Percentiles rank a stretch among this genome's conserved stretches.
Evolutionary conservation across 2,113 vertebrate genomes (phyloP).

Genomic region (Mungos mungo): DNA sequence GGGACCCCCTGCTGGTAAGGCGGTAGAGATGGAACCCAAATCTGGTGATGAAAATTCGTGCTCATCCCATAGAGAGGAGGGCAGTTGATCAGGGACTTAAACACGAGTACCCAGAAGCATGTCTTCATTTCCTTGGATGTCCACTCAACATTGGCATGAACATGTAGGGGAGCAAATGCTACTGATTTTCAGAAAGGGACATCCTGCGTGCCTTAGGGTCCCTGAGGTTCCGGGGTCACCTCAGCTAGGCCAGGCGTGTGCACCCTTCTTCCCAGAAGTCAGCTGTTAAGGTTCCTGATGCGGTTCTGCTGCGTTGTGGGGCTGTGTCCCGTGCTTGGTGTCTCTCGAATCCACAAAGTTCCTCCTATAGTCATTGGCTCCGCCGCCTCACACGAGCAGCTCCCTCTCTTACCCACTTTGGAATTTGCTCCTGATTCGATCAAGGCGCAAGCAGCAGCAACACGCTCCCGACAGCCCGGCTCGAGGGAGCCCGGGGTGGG

Average conservation of each 20-base stretch:
- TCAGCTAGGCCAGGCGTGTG: fast-evolving
- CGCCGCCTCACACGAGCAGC: conserved; percentile 4
- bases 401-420: not conserved
- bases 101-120: too few relatives aligned
- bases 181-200: not conserved
- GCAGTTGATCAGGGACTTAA: not conserved
- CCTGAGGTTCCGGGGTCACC: not conserved
- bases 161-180: not conserved
- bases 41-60: not conserved
- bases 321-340: not conserved
- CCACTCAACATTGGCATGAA: not conserved
- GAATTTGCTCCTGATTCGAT: conserved; percentile 40
- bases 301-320: not conserved
- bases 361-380: not conserved
- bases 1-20: not conserved
- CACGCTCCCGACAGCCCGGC: not conserved
- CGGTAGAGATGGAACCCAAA: not conserved
- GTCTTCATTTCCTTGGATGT: not conserved
- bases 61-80: not conserved
- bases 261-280: not conserved
- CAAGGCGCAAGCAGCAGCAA: not conserved
- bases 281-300: not conserved
- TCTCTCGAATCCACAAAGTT: not conserved
- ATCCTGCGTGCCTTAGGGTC: not conserved
- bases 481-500: not conserved